Conservation (phyloP, 2,888 invertebrate genomes). For the Melinaea menophilus region DNA sequence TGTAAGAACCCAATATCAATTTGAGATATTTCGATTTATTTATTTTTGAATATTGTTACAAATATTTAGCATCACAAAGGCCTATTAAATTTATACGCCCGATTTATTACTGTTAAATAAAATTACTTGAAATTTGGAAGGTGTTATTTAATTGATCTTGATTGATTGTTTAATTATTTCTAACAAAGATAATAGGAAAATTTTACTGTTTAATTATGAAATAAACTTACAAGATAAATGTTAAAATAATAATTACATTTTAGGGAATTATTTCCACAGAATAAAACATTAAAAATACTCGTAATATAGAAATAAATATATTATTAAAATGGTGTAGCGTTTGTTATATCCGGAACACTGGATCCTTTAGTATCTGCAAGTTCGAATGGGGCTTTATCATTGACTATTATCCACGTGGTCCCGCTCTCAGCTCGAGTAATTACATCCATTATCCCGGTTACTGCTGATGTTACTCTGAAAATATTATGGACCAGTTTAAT, state of each 20-base stretch:
- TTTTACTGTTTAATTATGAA: too few species aligned
- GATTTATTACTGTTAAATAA: background rate
- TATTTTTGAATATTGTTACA: background rate
- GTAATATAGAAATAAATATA: constrained; percentile 6
- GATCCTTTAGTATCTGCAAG: constrained; percentile 41
- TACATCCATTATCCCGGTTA: constrained; percentile 59
- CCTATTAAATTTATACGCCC: background rate
- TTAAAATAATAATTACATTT: too few species aligned
- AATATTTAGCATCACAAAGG: background rate
- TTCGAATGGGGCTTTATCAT: constrained; percentile 57
- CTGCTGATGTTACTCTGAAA: constrained; percentile 66
- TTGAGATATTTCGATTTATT: constrained; percentile 16
- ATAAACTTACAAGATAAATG: too few species aligned
- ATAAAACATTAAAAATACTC: too few species aligned
- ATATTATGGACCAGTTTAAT: constrained; percentile 18
- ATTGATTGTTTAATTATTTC: too few species aligned
- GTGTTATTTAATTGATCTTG: background rate
- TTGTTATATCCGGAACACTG: constrained; percentile 39
- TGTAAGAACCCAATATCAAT: constrained; percentile 36
- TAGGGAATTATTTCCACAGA: too few species aligned
- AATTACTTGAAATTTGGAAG: background rate
- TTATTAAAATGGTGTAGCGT: constrained; percentile 21
- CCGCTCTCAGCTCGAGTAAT: constrained; percentile 55
- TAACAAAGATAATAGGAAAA: too few species aligned
- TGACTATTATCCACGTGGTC: constrained; percentile 62